Conservation (phyloP, 2,888 invertebrate species). For the Limnephilus rhombicus region DNA sequence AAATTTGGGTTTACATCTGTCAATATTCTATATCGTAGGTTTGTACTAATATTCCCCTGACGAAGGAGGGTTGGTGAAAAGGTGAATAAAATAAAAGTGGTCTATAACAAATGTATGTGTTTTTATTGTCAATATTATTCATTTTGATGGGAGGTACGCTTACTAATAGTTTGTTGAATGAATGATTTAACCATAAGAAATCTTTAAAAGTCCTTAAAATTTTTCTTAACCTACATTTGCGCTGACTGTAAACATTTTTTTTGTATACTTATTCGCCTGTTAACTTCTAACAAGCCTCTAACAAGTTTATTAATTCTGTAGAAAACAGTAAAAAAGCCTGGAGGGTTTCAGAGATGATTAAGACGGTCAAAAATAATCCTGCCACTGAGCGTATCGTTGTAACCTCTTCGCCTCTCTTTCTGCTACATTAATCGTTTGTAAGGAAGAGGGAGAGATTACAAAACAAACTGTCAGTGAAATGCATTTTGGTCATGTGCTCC, state of each 20-base stretch:
- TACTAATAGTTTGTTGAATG: not conserved
- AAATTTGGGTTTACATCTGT: too few relatives aligned
- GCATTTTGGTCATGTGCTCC: not conserved
- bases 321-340: conserved; percentile 6
- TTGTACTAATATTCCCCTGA: too few relatives aligned
- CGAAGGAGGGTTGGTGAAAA: too few relatives aligned
- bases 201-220: not conserved
- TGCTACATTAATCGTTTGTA: not conserved
- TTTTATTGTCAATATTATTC: not conserved
- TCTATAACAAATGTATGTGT: too few relatives aligned
- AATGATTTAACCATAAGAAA: not conserved
- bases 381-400: not conserved
- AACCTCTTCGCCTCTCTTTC: not conserved
- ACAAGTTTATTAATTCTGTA: conserved; percentile 78
- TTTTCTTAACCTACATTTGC: not conserved
- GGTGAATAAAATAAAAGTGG: too few relatives aligned
- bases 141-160: not conserved
- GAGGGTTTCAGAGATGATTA: conserved; percentile 3
- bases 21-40: too few relatives aligned
- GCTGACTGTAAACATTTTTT: conserved; percentile 46
- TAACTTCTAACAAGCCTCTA: conserved; percentile 71
- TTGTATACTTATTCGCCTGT: conserved; percentile 31
- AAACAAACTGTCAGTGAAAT: not conserved
- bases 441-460: not conserved
- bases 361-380: not conserved